phyloP scores from a whole-genome alignment of 2,888 invertebrate species.

The Sialis lutaria region DNA sequence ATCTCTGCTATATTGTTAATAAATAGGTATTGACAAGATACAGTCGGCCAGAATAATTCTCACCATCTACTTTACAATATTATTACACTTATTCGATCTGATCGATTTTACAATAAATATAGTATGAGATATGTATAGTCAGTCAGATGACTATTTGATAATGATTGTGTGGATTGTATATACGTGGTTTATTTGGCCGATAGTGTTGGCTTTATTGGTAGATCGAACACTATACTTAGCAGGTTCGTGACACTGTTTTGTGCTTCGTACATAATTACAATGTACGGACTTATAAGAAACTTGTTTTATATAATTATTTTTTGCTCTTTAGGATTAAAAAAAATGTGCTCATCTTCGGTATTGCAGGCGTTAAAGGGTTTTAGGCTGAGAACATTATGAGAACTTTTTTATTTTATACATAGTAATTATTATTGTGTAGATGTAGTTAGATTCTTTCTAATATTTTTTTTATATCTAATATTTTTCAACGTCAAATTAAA shows the following conservation, averaged over 20 bases:
- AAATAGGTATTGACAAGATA: constrained; percentile 3
- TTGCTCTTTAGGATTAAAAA: neutral
- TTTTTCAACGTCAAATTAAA: too few species aligned
- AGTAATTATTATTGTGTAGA: too few species aligned
- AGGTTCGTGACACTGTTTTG: constrained; percentile 28
- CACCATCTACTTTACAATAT: neutral
- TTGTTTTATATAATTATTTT: neutral
- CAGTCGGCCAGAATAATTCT: neutral
- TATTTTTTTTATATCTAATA: too few species aligned
- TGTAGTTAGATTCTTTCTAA: too few species aligned
- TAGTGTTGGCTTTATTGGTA: constrained; percentile 21
- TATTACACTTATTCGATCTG: neutral
- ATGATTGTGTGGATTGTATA: neutral
- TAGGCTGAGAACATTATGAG: too few species aligned
- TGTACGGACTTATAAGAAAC: constrained; percentile 3
- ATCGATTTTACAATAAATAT: neutral
- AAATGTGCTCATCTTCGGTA: too few species aligned
- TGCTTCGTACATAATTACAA: constrained; percentile 24
- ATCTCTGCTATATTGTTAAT: constrained; percentile 1
- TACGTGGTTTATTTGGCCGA: constrained; percentile 1
- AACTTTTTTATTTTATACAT: too few species aligned
- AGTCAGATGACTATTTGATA: neutral
- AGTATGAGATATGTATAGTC: neutral
- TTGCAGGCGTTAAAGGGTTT: too few species aligned
- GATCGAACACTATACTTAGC: constrained; percentile 28